phyloP scores from a whole-genome alignment of 2,888 invertebrate species.

The Homarus gammarus region DNA sequence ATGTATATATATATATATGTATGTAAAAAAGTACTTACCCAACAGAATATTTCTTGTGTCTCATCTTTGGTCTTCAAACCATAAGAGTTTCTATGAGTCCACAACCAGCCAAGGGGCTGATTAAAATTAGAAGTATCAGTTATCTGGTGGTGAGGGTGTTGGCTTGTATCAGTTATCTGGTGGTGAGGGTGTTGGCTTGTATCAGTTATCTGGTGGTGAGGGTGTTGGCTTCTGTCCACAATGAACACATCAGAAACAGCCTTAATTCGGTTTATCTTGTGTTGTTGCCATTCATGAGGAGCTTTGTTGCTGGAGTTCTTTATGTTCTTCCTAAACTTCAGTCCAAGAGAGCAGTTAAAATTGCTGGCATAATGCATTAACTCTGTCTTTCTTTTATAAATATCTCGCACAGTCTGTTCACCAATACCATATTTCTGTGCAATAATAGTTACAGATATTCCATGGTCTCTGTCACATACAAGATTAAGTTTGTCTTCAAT shows the following conservation, averaged over 20 bases:
- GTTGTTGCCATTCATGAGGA: neutral
- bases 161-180: no score
- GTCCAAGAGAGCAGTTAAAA: neutral
- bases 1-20: conserved; percentile 44
- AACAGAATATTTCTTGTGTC: neutral
- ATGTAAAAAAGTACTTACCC: neutral
- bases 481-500: neutral
- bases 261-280: neutral
- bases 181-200: no score
- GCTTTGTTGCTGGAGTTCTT: neutral
- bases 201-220: no score
- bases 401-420: conserved; percentile 8
- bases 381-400: neutral
- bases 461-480: neutral
- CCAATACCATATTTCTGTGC: conserved; percentile 6
- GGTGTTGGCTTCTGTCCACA: neutral
- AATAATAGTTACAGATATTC: neutral
- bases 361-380: neutral
- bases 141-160: neutral
- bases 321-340: neutral
- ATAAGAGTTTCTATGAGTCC: neutral
- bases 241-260: neutral
- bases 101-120: neutral
- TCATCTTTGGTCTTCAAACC: neutral
- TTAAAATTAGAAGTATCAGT: neutral